Evolutionary conservation across 1,140 invertebrate species (phyloP), one percentile per base, ranked within the genome.

Genomic region (Tenebrio molitor): DNA sequence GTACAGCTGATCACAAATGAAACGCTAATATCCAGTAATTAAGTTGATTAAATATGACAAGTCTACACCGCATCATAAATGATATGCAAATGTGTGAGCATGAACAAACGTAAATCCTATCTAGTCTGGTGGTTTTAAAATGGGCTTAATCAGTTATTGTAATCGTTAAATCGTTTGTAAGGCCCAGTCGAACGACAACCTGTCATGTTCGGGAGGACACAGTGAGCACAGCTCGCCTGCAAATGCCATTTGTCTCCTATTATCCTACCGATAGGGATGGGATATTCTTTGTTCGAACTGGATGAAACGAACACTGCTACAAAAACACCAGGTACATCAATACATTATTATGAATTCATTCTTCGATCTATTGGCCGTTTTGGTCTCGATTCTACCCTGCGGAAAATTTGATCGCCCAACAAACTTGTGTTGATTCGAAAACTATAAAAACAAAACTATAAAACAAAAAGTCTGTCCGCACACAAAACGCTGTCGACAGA

Each of bases 401-500:
- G 23, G 50, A 12, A 29, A 58, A 58, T 58, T 58, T 58, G 50
- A 58, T 58, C 23, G 50, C 50, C 29, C 50, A 15, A 58, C 50
- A 58, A 58, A 58, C 50, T 58, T 29, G 50, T 14, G 21, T 58
- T 58, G 21, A 58, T 58, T 58, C 50, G 50, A 58, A 58, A 58
- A 58, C 23, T 66, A 41, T 41, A 41, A 25, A 66, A 66, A 66
- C 36, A 66, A 66, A 66, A 39, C 34, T 66, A 65, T 65, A 39
- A 66, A 58, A 58, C 50, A 58, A 58, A 66, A 66, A 41, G 19
- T 44, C 44, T 16, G 64, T 44, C 64, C 19, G 42, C 16, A 44
- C 42, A 66, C 64, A 66, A 66, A 66, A 66, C 64, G 64, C 19
- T 34, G 19, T 15, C 64, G 64, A 66, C 64, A 66, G 39, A 66